Conservation (phyloP, 2,888 invertebrate species). For the Drosophila longiperda region DNA sequence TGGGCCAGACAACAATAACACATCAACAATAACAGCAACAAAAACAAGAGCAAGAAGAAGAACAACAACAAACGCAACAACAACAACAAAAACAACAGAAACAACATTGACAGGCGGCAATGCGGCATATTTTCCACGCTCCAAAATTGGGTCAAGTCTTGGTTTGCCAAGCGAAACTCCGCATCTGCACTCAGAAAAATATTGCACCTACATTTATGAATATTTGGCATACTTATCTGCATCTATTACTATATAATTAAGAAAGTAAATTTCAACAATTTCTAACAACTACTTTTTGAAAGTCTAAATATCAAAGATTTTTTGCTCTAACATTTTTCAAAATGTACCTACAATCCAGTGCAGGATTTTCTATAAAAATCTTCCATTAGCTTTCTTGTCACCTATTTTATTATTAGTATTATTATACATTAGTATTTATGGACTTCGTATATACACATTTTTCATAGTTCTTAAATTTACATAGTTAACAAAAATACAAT, state of each 20-base stretch:
- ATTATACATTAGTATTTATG: background rate
- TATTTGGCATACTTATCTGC: background rate
- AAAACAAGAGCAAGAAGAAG: background rate
- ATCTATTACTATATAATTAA: background rate
- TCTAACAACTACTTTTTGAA: background rate
- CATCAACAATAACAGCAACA: background rate
- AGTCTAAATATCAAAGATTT: background rate
- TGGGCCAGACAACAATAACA: conserved; percentile 28
- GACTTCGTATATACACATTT: background rate
- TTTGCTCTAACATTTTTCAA: no score
- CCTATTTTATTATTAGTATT: background rate
- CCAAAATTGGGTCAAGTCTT: conserved; percentile 67
- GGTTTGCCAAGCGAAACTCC: conserved; percentile 35
- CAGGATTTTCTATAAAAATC: background rate
- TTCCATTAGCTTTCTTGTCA: background rate
- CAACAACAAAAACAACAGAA: background rate
- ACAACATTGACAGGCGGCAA: conserved; percentile 9
- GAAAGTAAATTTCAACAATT: background rate
- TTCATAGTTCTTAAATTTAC: background rate
- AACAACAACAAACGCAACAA: background rate
- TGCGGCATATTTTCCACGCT: conserved; percentile 51
- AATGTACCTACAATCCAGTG: no score
- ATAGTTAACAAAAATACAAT: background rate
- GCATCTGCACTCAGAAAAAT: background rate
- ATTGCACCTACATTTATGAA: background rate